Evolutionary conservation across 2,113 vertebrate genomes (phyloP), one percentile per base, ranked within the genome.

Genomic region (Mellivora capensis): DNA sequence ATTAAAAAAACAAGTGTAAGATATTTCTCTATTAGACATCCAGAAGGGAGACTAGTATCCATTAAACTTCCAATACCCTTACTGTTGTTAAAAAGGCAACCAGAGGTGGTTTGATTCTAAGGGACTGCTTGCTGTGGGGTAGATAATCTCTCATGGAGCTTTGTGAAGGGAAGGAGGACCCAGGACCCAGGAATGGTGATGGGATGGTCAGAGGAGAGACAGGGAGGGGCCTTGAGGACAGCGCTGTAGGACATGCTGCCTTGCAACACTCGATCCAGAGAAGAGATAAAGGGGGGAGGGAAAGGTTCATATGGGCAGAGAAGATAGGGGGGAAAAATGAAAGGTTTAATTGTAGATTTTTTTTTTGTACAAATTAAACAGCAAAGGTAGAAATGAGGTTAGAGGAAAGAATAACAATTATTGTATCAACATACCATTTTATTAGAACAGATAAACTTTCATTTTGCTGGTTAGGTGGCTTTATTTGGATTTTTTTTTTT

Each of bases 401-500:
- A 90, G 54, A 80, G 25, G 44, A 93, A 95, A 81, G 54, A 47
- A 29, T 14, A 77, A 59, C 84, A 80, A 82, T 27, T n/a, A 57
- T 25, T 42, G 4, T 67, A 20, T 25, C 34, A 17, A 39, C 12
- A 88, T 82, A 80, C 34, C 47, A 21, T 80, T 71, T 80, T 96
- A 44, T 18, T 64, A 80, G 59, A 61, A 44, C 23, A 77, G 20
- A 80, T 21, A 72, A 64, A 37, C 91, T 92, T 94, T 72, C 3
- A 89, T 18, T 72, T 91, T 83, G 44, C 72, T 84, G 57, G n/a
- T 92, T 90, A 77, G 31, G 17, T 84, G 20, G 7, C 10, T 92
- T 90, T 90, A 67, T 86, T 87, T 25, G 90, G 74, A 94, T 79
- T 34, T 34, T 93, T 97, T 97, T 81, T 52, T 77, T 95, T 94